Base-by-base conservation (phyloP, 2,113 vertebrate genomes). In the Ahaetulla prasina region DNA sequence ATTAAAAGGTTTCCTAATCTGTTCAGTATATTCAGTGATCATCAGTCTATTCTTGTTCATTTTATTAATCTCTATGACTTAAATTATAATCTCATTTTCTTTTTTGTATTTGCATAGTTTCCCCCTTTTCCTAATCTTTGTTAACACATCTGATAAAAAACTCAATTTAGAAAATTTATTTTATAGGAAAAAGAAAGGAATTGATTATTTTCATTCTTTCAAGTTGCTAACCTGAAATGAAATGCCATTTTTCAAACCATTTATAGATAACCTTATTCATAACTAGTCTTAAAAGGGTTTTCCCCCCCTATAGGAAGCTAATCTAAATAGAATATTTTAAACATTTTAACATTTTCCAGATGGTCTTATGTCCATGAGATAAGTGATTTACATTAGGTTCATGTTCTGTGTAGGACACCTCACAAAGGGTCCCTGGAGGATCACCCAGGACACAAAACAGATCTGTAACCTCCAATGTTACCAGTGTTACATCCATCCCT, bases 401-500 rank as follows among this genome's bases (percentile, higher is more conserved):
- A 86, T 1, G 91, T 88, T 95, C 90, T 57, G 7, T 30, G 12
- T 93, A 99, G 99, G 99, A 99, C 96, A 96, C 98, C 52, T 98
- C 98, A 80, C 98, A 98, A 90, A 98, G 99, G 97, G 98, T 98
- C 49, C 98, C 99, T 94, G 98, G 98, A 22, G 98, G 99, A 86
- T 99, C 99, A 80, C 99, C 99, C 68, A 98, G 98, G 93, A 99
- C 98, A 91, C 98, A 98, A 96, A 99, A 98, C 92, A 98, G 99
- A 97, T 99, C 99, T 0, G 98, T 98, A 89, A 97, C 98, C 9
- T 98, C 98, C 80, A 99, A 98, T 4, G 99, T 99, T 89, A 98
- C 98, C 43, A 99, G 98, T 49, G 98, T 99, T 94, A 98, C 98
- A 88, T 98, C 99, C n/a, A 98, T 98, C 92, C 98, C 98, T 96